Percentiles rank a stretch among this genome's conserved stretches.
These are phyloP conservation scores for Bombyx huttoni DNA, from an alignment of 2,888 invertebrate genomes.

Conservation along the genomic window DNA sequence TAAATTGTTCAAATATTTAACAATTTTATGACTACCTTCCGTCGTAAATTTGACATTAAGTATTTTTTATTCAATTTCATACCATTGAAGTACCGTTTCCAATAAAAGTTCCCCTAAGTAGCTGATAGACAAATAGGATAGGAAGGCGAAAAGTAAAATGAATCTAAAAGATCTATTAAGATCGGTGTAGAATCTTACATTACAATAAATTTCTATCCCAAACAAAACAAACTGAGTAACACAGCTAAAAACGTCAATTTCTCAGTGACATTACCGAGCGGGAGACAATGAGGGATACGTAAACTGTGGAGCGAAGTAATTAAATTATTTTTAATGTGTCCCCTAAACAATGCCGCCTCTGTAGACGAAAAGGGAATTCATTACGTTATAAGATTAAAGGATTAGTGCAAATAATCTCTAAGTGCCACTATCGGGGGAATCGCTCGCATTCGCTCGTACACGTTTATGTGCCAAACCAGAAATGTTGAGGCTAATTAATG, in stretches of 20 bases:
- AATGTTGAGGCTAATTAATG: not conserved
- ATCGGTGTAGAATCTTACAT: not conserved
- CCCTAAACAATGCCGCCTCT: not conserved
- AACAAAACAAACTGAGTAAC: not conserved
- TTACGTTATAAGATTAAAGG: conserved; percentile 20
- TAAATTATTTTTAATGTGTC: not conserved
- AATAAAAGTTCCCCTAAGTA: too few species aligned
- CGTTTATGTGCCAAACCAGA: not conserved
- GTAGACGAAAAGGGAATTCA: conserved; percentile 10
- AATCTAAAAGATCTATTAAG: not conserved
- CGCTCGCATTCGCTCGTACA: not conserved
- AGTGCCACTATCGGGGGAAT: conserved; percentile 8
- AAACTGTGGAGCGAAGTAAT: not conserved
- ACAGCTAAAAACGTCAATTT: not conserved
- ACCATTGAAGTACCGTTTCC: too few species aligned
- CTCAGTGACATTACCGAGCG: not conserved
- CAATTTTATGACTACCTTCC: too few species aligned
- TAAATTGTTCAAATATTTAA: too few species aligned
- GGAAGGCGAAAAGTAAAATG: too few species aligned
- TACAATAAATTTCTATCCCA: not conserved
- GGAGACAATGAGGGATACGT: not conserved
- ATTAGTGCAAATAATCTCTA: conserved; percentile 13
- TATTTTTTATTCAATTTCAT: too few species aligned
- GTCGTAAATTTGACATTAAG: too few species aligned
- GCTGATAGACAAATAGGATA: too few species aligned